A percentile compares a stretch with the other conserved stretches of the same genome.
These are phyloP conservation scores for Aleiodes alternator DNA, from an alignment of 2,888 invertebrate species.

Conservation along the genomic window DNA sequence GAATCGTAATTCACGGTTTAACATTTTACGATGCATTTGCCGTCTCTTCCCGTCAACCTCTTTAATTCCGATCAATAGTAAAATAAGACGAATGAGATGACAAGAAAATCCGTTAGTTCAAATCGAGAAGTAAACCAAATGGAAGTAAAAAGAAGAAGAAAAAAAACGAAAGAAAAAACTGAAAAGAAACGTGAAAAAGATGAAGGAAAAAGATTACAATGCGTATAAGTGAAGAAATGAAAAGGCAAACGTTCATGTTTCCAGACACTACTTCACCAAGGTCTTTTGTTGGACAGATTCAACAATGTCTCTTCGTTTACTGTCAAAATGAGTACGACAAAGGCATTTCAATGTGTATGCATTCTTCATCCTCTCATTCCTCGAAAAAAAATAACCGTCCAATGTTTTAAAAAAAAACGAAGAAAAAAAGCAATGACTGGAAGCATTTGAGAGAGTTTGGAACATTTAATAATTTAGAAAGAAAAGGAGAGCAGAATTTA, in stretches of 20 bases:
- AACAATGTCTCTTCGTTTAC: conserved; percentile 19
- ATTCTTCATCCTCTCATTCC: not conserved
- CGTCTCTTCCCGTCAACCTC: not conserved
- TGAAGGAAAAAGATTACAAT: conserved; percentile 9
- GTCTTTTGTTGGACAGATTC: not conserved
- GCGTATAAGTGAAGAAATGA: conserved; percentile 3
- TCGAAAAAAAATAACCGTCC: not conserved
- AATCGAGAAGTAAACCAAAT: conserved; percentile 2
- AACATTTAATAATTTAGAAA: not conserved
- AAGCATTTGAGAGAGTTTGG: not conserved
- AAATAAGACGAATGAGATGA: conserved; percentile 11
- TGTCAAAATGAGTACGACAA: conserved; percentile 17
- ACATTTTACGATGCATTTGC: not conserved
- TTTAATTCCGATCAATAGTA: conserved; percentile 26
- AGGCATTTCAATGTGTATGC: conserved; percentile 1
- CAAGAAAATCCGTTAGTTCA: conserved; percentile 18
- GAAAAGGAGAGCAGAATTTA: not conserved
- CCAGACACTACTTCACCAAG: not conserved
- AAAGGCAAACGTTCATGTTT: conserved; percentile 19
- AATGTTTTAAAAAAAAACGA: not conserved
- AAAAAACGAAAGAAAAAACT: too few relatives aligned
- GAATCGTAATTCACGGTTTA: not conserved
- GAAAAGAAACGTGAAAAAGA: too few relatives aligned
- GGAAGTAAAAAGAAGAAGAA: too few relatives aligned
- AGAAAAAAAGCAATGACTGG: conserved; percentile 13